phyloP scores from a whole-genome alignment of 2,888 invertebrate species.

The Leptura quadrifasciata region DNA sequence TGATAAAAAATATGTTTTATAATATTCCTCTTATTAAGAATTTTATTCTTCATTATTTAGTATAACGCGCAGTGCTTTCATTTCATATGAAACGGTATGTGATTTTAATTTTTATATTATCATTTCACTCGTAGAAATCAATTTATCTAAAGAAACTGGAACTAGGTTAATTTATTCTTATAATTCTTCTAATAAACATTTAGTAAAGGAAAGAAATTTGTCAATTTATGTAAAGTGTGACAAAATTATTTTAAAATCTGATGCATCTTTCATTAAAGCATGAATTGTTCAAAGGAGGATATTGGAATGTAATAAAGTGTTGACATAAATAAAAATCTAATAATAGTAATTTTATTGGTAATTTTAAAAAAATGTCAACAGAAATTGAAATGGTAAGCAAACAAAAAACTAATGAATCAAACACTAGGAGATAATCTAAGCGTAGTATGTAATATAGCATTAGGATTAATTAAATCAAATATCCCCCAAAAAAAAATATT shows the following conservation, averaged over 20 bases:
- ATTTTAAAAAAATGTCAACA: no score
- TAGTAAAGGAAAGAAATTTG: neutral
- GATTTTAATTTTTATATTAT: neutral
- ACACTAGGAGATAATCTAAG: no score
- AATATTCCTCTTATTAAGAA: neutral
- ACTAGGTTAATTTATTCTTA: neutral
- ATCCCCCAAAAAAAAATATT: no score
- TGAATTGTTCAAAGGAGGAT: no score
- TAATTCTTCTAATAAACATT: neutral
- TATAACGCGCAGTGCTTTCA: neutral
- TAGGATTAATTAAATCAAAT: no score
- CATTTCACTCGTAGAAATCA: neutral
- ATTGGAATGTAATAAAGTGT: no score
- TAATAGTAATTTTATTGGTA: no score
- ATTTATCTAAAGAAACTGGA: neutral
- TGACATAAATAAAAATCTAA: no score
- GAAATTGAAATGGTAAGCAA: no score
- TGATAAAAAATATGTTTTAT: slow-evolving; percentile 2
- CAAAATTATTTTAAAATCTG: neutral
- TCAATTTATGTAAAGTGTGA: neutral
- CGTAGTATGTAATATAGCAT: no score
- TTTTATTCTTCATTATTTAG: slow-evolving; percentile 1
- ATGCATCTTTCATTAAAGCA: neutral
- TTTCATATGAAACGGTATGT: neutral
- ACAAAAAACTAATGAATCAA: no score